Percentiles rank a stretch among this genome's conserved stretches.
These are phyloP conservation scores for Nemotelus nigrinus DNA, from an alignment of 2,888 invertebrate genomes.

Conservation along the genomic window DNA sequence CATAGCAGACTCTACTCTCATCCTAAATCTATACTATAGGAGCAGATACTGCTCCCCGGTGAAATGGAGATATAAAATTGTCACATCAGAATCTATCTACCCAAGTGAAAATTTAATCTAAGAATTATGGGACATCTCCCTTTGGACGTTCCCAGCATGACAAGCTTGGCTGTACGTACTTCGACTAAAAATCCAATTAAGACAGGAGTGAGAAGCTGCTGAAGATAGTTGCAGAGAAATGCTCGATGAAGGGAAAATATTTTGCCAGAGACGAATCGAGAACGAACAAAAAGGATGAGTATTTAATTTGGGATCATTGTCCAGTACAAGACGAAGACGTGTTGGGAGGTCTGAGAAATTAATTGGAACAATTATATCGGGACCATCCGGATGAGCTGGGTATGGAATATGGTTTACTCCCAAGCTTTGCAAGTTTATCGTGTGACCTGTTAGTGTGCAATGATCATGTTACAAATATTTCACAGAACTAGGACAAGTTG, in stretches of 20 bases:
- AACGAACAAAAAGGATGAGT: not conserved
- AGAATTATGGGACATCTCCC: slow-evolving; percentile 30
- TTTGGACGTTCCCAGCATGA: not conserved
- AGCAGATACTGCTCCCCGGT: not conserved
- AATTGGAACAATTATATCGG: not conserved
- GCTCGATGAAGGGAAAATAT: not conserved
- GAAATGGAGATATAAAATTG: slow-evolving; percentile 8
- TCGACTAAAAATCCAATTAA: slow-evolving; percentile 27
- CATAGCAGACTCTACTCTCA: no score
- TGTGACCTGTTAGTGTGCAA: not conserved
- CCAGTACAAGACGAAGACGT: not conserved
- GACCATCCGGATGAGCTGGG: not conserved
- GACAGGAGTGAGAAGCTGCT: not conserved
- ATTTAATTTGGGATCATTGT: not conserved
- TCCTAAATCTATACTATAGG: no score
- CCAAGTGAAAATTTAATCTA: slow-evolving; percentile 26
- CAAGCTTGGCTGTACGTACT: not conserved
- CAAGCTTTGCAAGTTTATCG: not conserved
- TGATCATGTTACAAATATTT: not conserved
- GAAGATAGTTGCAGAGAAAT: not conserved
- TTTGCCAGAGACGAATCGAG: not conserved
- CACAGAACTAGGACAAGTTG: not conserved
- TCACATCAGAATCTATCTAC: slow-evolving; percentile 2
- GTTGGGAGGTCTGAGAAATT: not conserved
- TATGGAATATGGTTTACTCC: not conserved